Percentiles rank a stretch among this genome's conserved stretches.
phyloP scores from a whole-genome alignment of 2,888 invertebrate species.

The Fissipunctia ypsillon region DNA sequence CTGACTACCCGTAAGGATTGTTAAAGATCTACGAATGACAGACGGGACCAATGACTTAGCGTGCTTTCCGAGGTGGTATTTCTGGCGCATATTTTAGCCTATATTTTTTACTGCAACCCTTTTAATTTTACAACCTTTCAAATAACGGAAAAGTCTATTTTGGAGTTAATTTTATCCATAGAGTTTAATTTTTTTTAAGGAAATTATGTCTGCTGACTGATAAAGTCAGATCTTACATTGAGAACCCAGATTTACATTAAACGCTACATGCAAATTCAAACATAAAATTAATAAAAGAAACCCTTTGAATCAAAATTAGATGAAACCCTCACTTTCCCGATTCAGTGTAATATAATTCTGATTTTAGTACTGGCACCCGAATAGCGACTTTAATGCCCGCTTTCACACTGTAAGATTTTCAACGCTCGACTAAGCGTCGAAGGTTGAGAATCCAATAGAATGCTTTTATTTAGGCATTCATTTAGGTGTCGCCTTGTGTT shows the following conservation, averaged over 20 bases:
- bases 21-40: too few species aligned
- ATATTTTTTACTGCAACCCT: neutral
- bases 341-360: slow-evolving; percentile 17
- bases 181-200: neutral
- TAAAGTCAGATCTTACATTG: neutral
- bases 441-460: neutral
- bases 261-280: slow-evolving; percentile 11
- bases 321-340: neutral
- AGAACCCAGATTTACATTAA: neutral
- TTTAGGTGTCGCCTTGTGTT: neutral
- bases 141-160: too few species aligned
- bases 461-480: neutral
- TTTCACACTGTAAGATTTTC: neutral
- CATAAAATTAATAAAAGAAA: slow-evolving; percentile 12
- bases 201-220: neutral
- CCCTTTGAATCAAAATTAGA: slow-evolving; percentile 35
- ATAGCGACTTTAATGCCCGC: neutral
- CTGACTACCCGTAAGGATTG: too few species aligned
- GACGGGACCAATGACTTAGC: too few species aligned
- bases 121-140: neutral
- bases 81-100: too few species aligned
- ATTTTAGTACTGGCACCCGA: slow-evolving; percentile 27
- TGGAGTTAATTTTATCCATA: neutral
- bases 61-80: too few species aligned
- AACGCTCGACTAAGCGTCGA: neutral